These are phyloP conservation scores for Falco peregrinus DNA, from an alignment of 2,797 vertebrate species.

Conservation along the genomic window DNA sequence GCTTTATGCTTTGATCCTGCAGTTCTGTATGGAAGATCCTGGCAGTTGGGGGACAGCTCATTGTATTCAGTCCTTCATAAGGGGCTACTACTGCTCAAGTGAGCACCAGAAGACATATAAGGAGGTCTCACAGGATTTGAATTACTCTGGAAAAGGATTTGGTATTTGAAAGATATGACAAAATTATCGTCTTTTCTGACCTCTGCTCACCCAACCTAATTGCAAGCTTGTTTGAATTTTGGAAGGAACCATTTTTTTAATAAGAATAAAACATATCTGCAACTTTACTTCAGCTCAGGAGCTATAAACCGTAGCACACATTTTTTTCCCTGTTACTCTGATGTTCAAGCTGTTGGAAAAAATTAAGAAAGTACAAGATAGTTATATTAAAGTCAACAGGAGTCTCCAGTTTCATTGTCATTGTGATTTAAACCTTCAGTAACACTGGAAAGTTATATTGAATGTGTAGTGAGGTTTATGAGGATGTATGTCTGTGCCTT, in stretches of 20 bases:
- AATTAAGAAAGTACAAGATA: conserved; percentile 27
- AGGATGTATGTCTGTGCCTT: neutral
- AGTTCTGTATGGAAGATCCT: neutral
- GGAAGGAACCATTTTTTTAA: neutral
- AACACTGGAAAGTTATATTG: neutral
- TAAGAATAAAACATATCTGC: neutral
- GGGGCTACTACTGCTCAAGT: neutral
- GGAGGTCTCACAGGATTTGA: neutral
- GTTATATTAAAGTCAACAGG: conserved; percentile 25
- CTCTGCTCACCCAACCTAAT: neutral
- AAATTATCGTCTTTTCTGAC: neutral
- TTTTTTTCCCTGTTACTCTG: neutral
- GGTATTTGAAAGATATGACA: neutral
- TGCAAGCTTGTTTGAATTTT: conserved; percentile 20
- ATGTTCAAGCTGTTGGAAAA: neutral
- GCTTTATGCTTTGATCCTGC: neutral
- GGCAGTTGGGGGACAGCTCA: neutral
- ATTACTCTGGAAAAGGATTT: neutral
- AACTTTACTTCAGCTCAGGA: neutral
- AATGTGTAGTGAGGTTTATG: conserved; percentile 40
- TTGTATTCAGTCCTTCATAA: neutral
- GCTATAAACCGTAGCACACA: neutral
- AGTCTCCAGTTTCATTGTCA: conserved; percentile 57
- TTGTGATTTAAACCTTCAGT: conserved; percentile 52
- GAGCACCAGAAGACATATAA: neutral